A percentile compares a stretch with the other conserved stretches of the same genome.
phyloP scores from a whole-genome alignment of 2,113 vertebrate genomes.

The Phyllostomus hastatus region DNA sequence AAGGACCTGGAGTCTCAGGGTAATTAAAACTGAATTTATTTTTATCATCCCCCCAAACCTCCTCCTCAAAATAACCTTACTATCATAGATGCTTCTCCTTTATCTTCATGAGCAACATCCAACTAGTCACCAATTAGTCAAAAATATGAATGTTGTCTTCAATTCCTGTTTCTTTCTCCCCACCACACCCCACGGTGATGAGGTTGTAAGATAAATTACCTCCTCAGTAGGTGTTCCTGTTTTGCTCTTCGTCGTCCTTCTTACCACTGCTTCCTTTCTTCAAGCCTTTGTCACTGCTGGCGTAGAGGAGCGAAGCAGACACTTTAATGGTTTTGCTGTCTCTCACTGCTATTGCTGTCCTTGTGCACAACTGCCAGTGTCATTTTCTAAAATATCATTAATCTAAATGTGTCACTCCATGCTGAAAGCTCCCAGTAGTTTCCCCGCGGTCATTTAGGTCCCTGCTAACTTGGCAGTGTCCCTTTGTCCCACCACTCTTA shows the following conservation, averaged over 20 bases:
- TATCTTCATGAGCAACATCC: background rate
- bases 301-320: background rate
- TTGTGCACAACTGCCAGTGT: background rate
- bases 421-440: background rate
- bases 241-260: background rate
- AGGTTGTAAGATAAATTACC: background rate
- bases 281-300: background rate
- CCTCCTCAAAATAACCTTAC: background rate
- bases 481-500: background rate
- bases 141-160: background rate
- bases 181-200: fast-evolving
- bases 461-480: background rate
- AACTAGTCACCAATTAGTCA: background rate
- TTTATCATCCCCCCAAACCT: background rate
- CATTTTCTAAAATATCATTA: background rate
- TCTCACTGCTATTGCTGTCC: background rate
- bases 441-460: background rate
- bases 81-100: background rate
- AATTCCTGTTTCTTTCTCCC: background rate
- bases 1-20: background rate
- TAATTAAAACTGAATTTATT: background rate
- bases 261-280: background rate
- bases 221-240: background rate
- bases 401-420: background rate
- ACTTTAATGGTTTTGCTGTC: background rate